Evolutionary conservation across 2,113 vertebrate species (phyloP).

Genomic region (Pao palembangensis): DNA sequence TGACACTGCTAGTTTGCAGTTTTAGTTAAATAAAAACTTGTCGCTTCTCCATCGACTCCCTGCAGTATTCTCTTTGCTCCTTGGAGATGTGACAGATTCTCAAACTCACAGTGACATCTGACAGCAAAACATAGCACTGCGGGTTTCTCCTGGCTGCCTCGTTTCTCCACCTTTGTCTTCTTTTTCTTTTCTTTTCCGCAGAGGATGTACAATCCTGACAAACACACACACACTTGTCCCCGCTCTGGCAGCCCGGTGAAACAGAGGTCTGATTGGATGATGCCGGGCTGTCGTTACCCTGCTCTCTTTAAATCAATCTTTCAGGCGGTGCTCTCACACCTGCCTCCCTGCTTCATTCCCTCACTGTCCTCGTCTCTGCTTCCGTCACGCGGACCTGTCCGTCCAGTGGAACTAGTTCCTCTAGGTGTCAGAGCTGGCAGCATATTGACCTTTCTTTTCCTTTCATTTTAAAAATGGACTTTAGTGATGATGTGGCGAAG

Average conservation of each 20-base stretch:
- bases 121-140: slow-evolving; percentile 20
- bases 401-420: slow-evolving; percentile 56
- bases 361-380: slow-evolving; percentile 6
- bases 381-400: slow-evolving; percentile 30
- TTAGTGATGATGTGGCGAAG: not conserved
- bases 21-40: not conserved
- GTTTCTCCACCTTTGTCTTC: slow-evolving; percentile 9
- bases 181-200: slow-evolving; percentile 13
- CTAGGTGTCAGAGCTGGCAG: slow-evolving; percentile 7
- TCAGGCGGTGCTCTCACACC: slow-evolving; percentile 23
- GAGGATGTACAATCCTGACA: slow-evolving; percentile 33
- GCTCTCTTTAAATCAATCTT: slow-evolving; percentile 60
- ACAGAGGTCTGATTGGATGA: slow-evolving; percentile 51
- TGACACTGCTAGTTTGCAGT: not conserved
- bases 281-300: slow-evolving; percentile 46
- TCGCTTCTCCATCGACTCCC: slow-evolving; percentile 1
- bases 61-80: slow-evolving; percentile 8
- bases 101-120: slow-evolving; percentile 22
- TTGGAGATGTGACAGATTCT: slow-evolving; percentile 17
- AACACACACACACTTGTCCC: slow-evolving; percentile 23
- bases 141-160: slow-evolving; percentile 31
- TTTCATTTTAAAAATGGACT: not conserved
- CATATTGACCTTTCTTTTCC: slow-evolving; percentile 1
- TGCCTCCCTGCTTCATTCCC: slow-evolving; percentile 10
- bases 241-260: slow-evolving; percentile 43